Percentiles rank a stretch among this genome's conserved stretches.
phyloP scores from a whole-genome alignment of 1,140 invertebrate genomes.

The Drosophila mayri region DNA sequence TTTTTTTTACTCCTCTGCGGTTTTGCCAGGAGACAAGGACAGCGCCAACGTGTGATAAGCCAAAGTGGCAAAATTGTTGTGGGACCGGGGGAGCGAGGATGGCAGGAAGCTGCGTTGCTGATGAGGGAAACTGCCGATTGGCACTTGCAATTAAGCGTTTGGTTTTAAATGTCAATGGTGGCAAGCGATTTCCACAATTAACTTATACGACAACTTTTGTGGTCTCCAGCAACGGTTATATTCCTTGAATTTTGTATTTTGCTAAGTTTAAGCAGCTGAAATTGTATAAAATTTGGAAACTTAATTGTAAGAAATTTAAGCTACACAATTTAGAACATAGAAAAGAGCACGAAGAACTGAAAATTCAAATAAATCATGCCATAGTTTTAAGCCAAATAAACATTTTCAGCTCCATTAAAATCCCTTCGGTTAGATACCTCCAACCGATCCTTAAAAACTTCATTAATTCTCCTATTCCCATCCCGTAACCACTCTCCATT shows the following conservation, averaged over 20 bases:
- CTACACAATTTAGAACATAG: too few relatives aligned
- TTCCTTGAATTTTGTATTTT: background rate
- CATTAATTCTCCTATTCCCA: background rate
- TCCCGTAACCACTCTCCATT: background rate
- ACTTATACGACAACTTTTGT: constrained; percentile 20
- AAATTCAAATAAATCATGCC: too few relatives aligned
- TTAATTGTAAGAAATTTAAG: background rate
- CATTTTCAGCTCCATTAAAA: background rate
- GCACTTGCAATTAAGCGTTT: constrained; percentile 72
- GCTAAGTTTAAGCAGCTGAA: background rate
- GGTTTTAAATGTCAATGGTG: constrained; percentile 59
- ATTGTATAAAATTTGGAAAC: background rate
- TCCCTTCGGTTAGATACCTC: background rate
- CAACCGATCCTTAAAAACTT: background rate
- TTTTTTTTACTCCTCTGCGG: constrained; percentile 30
- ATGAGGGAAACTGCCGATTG: constrained; percentile 57
- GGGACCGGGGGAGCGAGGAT: background rate
- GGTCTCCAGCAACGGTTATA: background rate
- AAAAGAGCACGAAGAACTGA: too few relatives aligned
- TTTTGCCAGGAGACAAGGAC: constrained; percentile 23
- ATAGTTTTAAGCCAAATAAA: too few relatives aligned
- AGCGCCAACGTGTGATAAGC: constrained; percentile 47
- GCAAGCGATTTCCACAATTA: constrained; percentile 34
- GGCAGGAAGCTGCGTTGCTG: background rate
- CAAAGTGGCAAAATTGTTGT: constrained; percentile 28